Base-by-base conservation (phyloP, 2,797 vertebrate species). In the Halcyon chelicuti region DNA sequence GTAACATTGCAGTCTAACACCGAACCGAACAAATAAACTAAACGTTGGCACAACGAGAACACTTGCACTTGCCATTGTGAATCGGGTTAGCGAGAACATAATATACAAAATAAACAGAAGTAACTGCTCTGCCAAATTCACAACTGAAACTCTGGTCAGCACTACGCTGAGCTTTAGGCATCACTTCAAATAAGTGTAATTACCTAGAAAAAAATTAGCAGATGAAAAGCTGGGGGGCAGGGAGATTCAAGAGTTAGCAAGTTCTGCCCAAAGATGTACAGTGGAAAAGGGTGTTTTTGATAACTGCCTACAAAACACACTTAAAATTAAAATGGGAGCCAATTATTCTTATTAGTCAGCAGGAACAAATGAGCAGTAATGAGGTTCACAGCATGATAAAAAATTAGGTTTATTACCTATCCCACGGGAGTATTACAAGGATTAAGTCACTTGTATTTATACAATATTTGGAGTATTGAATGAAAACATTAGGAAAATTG, bases 281-380 rank as follows among this genome's bases (percentile, higher is more conserved):
- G 54, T 4, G 1, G 74, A 40, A 88, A 91, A 90, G 47, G 20
- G 14, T 85, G 46, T 79, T 91, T 94, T 90, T 92, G 67, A 76
- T 83, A 94, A 67, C 52, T 92, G 60, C 54, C 67, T 79, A 76
- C 29, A 87, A 93, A 86, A 76, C 52, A 86, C 28, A 49, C 73
- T 77, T 83, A 60, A 83, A 82, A 76, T 16, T 28, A 92, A 94
- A 89, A 66, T 19, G 33, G 76, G 47, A 84, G 71, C 20, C 2
- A 95, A 88, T 90, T 95, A 94, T 54, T 94, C 62, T 78, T 75
- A 70, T 44, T 90, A 95, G 84, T 74, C 84, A 94, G 76, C 26
- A 5, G 82, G 82, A 94, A 90, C 70, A 91, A 92, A 81, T 77
- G 66, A 2, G 62, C 12, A 88, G 74, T 81, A 94, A 95, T 31